Evolutionary conservation across 2,797 vertebrate species (phyloP), one percentile per base, ranked within the genome.

Genomic region (Xenentodon cancila): DNA sequence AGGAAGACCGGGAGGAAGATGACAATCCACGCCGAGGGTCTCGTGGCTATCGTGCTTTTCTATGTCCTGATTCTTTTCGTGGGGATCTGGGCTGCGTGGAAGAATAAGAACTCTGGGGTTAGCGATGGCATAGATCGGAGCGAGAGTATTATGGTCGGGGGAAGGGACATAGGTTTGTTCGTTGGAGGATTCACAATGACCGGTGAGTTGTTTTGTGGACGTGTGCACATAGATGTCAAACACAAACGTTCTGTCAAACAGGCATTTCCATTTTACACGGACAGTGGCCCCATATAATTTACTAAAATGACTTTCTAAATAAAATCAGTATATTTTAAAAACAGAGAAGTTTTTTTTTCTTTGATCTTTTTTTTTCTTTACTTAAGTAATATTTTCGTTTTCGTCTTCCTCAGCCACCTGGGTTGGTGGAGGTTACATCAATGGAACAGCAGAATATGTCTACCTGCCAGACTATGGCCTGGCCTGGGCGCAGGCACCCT

Each of bases 381-480:
- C 34, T 3, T 37, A 37, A 37, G 2, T 11, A 37, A 37, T 37
- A 37, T 37, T 22, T 34, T 4, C 1, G 17, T 44, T 11, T 22
- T 46, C 9, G 53, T 47, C 27, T 64, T 51, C 78, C 90, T 72
- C 92, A 99, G 98, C 98, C 56, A 99, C 98, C 0, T 99, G 98
- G 98, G 98, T 99, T 37, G 98, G 98, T 82, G 98, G 98, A 20
- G 98, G 98, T 65, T 99, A 99, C 77, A 99, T 99, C 81, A 99
- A 99, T 0, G 98, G 98, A 34, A 99, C 98, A 52, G 97, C 98
- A 44, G 97, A 99, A 86, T 95, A 97, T 37, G 97, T 99, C 11
- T 99, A 98, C 84, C 92, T 98, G 18, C 96, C 97, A 13, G 96
- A 88, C 19, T 95, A 88, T 0, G 98, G 98, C 16, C 81, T 99